Evolutionary conservation across 2,113 vertebrate species (phyloP).

Genomic region (Malurus cyaneus): DNA sequence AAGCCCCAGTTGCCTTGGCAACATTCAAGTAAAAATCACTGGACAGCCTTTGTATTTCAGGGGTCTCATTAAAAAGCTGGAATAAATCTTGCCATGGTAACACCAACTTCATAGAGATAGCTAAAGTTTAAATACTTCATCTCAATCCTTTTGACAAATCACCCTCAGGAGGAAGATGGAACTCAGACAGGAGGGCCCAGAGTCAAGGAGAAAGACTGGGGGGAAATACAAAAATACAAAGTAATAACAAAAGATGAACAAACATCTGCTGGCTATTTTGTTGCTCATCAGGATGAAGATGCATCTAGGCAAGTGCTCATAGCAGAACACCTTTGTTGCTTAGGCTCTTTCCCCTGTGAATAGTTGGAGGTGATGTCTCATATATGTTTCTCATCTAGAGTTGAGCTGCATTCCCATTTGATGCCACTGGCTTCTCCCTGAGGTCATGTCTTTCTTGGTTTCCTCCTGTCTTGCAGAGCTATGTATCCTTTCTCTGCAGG

Average conservation of each 20-base stretch:
- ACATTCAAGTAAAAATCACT: background rate
- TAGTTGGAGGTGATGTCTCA: background rate
- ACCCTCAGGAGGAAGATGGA: background rate
- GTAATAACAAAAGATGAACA: background rate
- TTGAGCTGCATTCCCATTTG: background rate
- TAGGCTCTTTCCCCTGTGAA: background rate
- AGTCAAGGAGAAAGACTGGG: background rate
- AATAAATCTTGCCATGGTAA: background rate
- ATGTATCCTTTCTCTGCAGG: background rate
- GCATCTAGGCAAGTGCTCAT: background rate
- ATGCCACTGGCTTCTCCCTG: background rate
- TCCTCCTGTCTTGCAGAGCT: background rate
- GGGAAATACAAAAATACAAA: background rate
- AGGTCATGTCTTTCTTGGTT: background rate
- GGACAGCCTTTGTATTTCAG: background rate
- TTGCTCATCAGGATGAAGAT: background rate
- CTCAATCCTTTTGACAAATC: background rate
- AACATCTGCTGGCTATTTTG: background rate
- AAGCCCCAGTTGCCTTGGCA: background rate
- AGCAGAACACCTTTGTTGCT: background rate
- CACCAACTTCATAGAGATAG: background rate
- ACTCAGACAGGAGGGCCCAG: background rate
- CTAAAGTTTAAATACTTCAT: background rate
- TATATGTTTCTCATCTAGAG: background rate
- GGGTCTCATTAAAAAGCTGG: background rate